Base-by-base conservation (phyloP, 2,797 vertebrate genomes). In the Pseudotriccus pelzelni region DNA sequence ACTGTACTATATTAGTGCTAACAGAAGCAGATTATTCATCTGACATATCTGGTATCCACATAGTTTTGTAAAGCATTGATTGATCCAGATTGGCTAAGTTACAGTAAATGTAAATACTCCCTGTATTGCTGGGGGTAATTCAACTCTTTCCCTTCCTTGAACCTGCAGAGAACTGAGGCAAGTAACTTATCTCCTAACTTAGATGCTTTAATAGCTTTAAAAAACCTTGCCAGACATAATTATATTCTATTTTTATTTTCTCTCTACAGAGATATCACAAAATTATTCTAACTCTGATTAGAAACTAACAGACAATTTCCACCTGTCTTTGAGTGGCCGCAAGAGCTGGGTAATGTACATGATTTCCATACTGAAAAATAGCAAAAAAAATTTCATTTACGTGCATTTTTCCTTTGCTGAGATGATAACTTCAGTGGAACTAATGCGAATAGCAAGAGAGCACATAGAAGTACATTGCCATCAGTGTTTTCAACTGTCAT, bases 231-330 rank as follows among this genome's bases (percentile, higher is more conserved):
- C 66, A 87, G 53, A 53, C 6, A 15, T 60, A 46, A 78, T 60
- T 92, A 27, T 25, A 59, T 81, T 68, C 28, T 49, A 72, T 87
- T 90, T 81, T 36, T 82, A 10, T 72, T 84, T 44, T 67, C 44
- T 64, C 10, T 32, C 62, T 89, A 21, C 37, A 72, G 21, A 56
- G 32, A 62, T 62, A 84, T 6, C 32, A 53, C 30, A 78, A 84
- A 93, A 72, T 92, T 63, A 55, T 8, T 67, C n/a, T 43, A 20
- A 87, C 17, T 72, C 39, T 64, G 56, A 80, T 89, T 41, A 66
- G 59, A 92, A 66, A 32, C 20, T 30, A 83, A n/a, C 25, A 46
- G 30, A 34, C 4, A 39, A 25, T 72, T 92, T 69, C n/a, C 7
- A 73, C 18, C 21, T 66, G 36, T 43, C 36, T 81, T 73, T 76